A percentile compares a stretch with the other conserved stretches of the same genome.
Conservation (phyloP, 2,113 vertebrate genomes). For the Ailurus styani region DNA sequence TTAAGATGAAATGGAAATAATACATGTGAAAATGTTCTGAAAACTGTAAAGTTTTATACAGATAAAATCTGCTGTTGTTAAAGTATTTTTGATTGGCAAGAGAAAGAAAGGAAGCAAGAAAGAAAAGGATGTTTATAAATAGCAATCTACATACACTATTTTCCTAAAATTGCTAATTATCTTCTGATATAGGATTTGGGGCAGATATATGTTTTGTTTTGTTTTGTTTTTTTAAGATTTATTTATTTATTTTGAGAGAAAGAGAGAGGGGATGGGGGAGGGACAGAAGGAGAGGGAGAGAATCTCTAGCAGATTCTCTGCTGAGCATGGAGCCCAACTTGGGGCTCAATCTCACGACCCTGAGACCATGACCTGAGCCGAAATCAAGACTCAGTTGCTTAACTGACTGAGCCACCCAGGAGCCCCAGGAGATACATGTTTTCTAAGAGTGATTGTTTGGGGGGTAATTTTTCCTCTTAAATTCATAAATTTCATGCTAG, state of each 20-base stretch:
- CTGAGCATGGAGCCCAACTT: background rate
- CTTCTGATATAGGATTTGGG: background rate
- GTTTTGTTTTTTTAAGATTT: background rate
- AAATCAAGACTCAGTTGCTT: background rate
- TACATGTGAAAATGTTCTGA: background rate
- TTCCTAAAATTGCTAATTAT: background rate
- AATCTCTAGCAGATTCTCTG: background rate
- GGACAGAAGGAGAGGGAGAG: background rate
- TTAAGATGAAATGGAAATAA: background rate
- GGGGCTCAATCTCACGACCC: background rate
- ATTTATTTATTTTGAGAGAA: background rate
- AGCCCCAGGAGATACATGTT: background rate
- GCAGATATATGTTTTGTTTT: too few relatives aligned
- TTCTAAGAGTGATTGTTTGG: background rate
- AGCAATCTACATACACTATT: background rate
- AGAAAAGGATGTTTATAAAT: background rate
- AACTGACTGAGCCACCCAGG: background rate
- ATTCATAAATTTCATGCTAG: background rate
- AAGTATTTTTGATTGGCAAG: background rate
- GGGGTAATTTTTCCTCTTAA: background rate
- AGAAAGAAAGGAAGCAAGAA: background rate
- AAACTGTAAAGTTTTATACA: background rate
- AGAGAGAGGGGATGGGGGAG: background rate
- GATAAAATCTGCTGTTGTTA: background rate
- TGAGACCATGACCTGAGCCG: background rate